Conservation (phyloP, 2,113 vertebrate genomes). For the Lethenteron reissneri region DNA sequence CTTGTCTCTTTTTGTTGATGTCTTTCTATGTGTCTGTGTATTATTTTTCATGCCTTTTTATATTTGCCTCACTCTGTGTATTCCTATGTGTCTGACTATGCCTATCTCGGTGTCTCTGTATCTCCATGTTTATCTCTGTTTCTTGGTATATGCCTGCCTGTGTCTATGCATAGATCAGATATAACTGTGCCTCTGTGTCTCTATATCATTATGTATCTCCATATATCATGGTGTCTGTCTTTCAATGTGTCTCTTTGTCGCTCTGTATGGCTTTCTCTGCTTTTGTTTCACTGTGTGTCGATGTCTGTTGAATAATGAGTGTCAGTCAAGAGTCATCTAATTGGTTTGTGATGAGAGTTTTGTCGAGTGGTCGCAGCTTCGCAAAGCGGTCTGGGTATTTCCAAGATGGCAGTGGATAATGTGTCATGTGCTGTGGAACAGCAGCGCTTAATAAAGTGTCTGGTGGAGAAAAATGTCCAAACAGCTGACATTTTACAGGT, state of each 20-base stretch:
- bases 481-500: too few species aligned
- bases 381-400: too few species aligned
- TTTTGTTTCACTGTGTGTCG: neutral
- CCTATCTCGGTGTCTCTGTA: neutral
- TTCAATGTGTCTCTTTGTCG: neutral
- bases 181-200: neutral
- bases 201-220: neutral
- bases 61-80: neutral
- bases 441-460: too few species aligned
- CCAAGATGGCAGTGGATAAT: too few species aligned
- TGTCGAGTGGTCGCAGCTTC: too few species aligned
- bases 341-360: too few species aligned
- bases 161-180: neutral
- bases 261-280: neutral
- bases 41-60: neutral
- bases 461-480: too few species aligned
- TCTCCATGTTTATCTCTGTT: neutral
- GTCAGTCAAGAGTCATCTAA: too few species aligned
- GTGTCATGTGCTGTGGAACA: too few species aligned
- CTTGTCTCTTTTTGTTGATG: neutral
- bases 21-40: neutral
- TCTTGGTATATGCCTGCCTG: slow-evolving; percentile 1
- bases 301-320: neutral
- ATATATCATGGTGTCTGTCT: neutral
- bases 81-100: neutral